Evolutionary conservation across 2,797 vertebrate genomes (phyloP), one percentile per base, ranked within the genome.

Genomic region (Oceanodroma leucorhoa): DNA sequence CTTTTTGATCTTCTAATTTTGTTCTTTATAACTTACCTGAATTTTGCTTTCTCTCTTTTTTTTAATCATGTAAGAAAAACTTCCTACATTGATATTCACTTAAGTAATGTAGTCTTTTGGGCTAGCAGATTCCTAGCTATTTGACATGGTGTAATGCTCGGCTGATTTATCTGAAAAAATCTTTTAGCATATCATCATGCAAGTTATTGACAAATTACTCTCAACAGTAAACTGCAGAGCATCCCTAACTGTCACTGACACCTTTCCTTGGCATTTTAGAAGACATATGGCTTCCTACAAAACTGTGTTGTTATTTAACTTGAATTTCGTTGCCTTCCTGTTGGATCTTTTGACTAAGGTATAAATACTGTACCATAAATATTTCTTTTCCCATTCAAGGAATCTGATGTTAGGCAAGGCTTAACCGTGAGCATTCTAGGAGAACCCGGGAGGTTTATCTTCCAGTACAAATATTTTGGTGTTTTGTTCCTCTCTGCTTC

Each of bases 291-390:
- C 85, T 90, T 88, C 80, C 88, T 88, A 66, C 78, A 88, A 87
- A 94, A 82, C 40, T 66, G 53, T 85, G 45, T 62, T 8, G 1
- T 82, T 94, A 89, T 91, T 94, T 90, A 78, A 84, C 88, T 96
- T 82, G 32, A 66, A 70, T 93, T 89, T 88, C 34, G 7, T 91
- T 92, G 58, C 73, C 48, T 96, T 92, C 76, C 80, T 87, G 62
- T 76, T 91, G 60, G 26, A 90, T 79, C 58, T 84, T 79, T 82
- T 91, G 46, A 69, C 58, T 71, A 54, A 70, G 30, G 30, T 90
- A 90, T 83, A 91, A 95, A 89, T 72, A 88, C n/a, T 76, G n/a
- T 57, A 90, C 64, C 62, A 92, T 69, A 94, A 95, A 92, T 95
- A 89, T 66, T 92, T 78, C 12, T 78, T 90, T 83, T 57, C 61